Evolutionary conservation across 2,888 invertebrate species (phyloP), one percentile per base, ranked within the genome.

Genomic region (Chymomyza procnemis): DNA sequence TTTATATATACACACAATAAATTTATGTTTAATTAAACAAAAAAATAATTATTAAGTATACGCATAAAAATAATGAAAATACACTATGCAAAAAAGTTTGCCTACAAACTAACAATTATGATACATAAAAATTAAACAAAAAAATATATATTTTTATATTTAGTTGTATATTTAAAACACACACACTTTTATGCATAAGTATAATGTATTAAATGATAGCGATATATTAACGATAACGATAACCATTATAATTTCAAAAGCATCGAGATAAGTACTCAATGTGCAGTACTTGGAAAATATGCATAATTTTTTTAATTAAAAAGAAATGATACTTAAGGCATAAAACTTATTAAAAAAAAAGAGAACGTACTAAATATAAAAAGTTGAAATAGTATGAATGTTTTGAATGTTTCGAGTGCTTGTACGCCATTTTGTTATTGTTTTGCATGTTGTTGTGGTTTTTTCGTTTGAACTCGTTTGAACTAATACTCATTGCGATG

Each of bases 1-100:
- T 54, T 79, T 77, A 77, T 77, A 77, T 77, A 73, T 85, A 81
- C 81, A 77, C 73, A 83, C 73, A 84, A 83, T 83, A 76, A 71
- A 76, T 75, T 84, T 83, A 79, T 76, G 70, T 71, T 80, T 78
- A 69, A 76, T 78, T 78, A 74, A 76, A 84, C 71, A 75, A 73
- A 75, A n/a, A 67, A 69, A 67, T 62, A 69, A 70, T 62, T 69
- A 69, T 12, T 30, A 18, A 77, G 70, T 67, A 54, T 72, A 64
- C 68, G 50, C 50, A 16, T 50, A 72, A 61, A 65, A 73, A 66
- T 65, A 58, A 19, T 56, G 26, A 34, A 30, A 67, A 73, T 71
- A 66, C 68, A 60, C 65, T 58, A 66, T 26, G 63, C 61, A 50
- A 21, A 60, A 61, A 52, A 22, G n/a, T n/a, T 14, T 50, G 50